These are phyloP conservation scores for Campylomormyrus tamandua DNA, from an alignment of 2,113 vertebrate genomes.

Conservation along the genomic window DNA sequence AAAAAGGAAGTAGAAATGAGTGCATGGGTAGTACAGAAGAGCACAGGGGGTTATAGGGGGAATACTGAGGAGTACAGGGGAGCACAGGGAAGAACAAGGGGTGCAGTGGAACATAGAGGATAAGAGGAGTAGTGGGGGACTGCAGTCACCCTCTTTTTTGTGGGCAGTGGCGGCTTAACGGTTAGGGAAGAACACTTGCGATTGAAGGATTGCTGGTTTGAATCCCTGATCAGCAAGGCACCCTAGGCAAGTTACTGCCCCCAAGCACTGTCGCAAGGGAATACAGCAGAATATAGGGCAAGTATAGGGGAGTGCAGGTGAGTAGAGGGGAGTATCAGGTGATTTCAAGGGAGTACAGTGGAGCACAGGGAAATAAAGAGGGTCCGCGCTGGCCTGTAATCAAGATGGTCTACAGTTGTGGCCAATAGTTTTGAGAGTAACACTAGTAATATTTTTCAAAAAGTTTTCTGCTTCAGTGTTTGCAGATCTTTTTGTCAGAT, in stretches of 20 bases:
- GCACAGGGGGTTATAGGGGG: neutral
- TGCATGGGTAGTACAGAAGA: neutral
- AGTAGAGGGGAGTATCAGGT: neutral
- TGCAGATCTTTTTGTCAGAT: no score
- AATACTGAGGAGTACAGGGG: neutral
- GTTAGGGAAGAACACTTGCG: no score
- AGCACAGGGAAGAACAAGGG: neutral
- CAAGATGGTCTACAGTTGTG: neutral
- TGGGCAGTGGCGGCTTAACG: no score
- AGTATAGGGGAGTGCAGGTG: neutral
- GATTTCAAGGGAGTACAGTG: neutral
- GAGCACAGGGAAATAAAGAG: neutral
- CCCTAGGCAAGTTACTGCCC: no score
- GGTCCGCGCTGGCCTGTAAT: neutral
- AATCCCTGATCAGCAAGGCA: no score
- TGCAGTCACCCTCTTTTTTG: no score
- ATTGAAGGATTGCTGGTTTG: no score
- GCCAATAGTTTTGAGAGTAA: neutral
- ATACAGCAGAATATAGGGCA: neutral
- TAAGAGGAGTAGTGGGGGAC: neutral
- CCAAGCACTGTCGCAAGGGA: neutral
- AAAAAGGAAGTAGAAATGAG: neutral
- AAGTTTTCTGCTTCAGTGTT: no score
- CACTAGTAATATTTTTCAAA: no score
- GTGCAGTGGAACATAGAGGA: neutral